Conservation (phyloP, 2,888 invertebrate genomes). For the Epirrita christyi region DNA sequence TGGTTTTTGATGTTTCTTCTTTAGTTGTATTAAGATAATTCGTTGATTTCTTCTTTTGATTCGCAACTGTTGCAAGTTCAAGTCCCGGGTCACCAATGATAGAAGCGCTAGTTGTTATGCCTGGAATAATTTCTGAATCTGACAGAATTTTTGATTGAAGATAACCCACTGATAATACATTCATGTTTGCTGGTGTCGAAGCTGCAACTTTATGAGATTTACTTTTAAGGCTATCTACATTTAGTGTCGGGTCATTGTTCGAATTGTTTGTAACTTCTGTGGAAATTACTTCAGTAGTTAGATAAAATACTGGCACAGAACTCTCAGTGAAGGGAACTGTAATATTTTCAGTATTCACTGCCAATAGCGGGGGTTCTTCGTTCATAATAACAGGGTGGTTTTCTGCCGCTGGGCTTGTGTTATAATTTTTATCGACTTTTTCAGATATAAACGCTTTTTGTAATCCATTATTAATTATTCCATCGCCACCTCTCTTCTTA, state of each 20-base stretch:
- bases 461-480: neutral
- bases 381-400: neutral
- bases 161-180: constrained; percentile 3
- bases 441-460: neutral
- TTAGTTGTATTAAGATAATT: neutral
- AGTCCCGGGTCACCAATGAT: neutral
- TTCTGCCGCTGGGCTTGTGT: neutral
- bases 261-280: neutral
- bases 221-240: neutral
- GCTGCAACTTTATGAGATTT: neutral
- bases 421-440: neutral
- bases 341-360: neutral
- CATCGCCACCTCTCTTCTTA: neutral
- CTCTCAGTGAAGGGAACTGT: neutral
- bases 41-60: neutral
- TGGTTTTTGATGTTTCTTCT: neutral
- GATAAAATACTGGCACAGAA: neutral
- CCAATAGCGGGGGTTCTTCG: neutral
- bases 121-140: neutral
- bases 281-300: constrained; percentile 2
- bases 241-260: neutral
- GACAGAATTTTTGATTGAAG: neutral
- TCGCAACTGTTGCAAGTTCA: neutral
- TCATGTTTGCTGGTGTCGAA: neutral
- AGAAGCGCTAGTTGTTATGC: neutral